Conservation (phyloP, 1,140 invertebrate species). For the Hyposmocoma kahamanoa region DNA sequence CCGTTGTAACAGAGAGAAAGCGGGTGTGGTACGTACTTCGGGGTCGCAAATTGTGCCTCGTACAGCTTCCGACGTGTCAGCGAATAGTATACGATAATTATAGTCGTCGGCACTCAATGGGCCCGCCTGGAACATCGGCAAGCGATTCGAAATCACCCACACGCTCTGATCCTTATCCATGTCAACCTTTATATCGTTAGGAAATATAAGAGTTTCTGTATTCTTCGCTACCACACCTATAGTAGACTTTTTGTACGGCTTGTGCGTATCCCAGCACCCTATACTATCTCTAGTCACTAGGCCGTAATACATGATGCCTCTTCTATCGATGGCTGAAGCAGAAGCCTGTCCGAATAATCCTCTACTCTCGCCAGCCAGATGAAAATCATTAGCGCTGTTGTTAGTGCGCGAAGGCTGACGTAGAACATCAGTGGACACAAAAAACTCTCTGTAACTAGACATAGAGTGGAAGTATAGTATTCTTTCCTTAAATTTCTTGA, state of each 20-base stretch:
- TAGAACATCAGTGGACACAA: slow-evolving; percentile 78
- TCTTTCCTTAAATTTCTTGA: slow-evolving; percentile 73
- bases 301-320: slow-evolving; percentile 85
- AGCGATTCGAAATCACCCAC: slow-evolving; percentile 83
- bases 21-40: too few relatives aligned
- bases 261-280: slow-evolving; percentile 86
- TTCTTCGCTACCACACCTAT: slow-evolving; percentile 77
- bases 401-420: slow-evolving; percentile 74
- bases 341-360: slow-evolving; percentile 80
- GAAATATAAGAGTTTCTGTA: slow-evolving; percentile 79
- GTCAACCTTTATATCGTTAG: slow-evolving; percentile 86
- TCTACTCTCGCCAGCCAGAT: slow-evolving; percentile 77
- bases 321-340: slow-evolving; percentile 79
- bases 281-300: slow-evolving; percentile 82
- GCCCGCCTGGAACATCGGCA: slow-evolving; percentile 81
- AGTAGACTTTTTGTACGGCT: slow-evolving; percentile 78
- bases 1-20: too few relatives aligned
- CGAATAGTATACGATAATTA: slow-evolving; percentile 83
- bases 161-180: slow-evolving; percentile 79
- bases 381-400: slow-evolving; percentile 75
- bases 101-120: slow-evolving; percentile 76
- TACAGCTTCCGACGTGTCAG: slow-evolving; percentile 76
- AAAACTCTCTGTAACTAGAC: slow-evolving; percentile 85
- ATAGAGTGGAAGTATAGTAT: slow-evolving; percentile 85
- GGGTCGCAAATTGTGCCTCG: slow-evolving; percentile 82